A percentile compares a stretch with the other conserved stretches of the same genome.
These are phyloP conservation scores for Hybognathus amarus DNA, from an alignment of 2,797 vertebrate genomes.

Conservation along the genomic window DNA sequence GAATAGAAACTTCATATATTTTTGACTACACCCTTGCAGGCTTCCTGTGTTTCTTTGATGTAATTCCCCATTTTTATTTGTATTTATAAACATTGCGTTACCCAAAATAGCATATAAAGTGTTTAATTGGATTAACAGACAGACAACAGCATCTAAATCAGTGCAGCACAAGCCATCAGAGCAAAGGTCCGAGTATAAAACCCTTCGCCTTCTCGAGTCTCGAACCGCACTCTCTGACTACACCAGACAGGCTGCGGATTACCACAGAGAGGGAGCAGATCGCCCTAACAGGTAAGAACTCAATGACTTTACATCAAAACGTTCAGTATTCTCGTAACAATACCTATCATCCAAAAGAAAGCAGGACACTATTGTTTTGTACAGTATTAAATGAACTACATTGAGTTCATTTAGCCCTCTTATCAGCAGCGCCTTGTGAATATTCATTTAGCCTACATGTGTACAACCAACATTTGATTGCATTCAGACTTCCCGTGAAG, in stretches of 20 bases:
- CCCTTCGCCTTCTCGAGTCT: constrained; percentile 32
- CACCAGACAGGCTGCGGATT: constrained; percentile 48
- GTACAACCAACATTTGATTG: neutral
- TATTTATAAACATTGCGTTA: constrained; percentile 72
- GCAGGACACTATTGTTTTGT: neutral
- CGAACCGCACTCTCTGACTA: constrained; percentile 51
- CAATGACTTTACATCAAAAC: neutral
- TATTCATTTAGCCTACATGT: neutral
- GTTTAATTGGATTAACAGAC: constrained; percentile 75
- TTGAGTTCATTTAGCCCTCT: neutral
- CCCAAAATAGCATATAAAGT: constrained; percentile 69
- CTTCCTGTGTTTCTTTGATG: neutral
- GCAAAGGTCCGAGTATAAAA: constrained; percentile 71
- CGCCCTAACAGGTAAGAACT: constrained; percentile 47
- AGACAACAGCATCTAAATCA: constrained; percentile 62
- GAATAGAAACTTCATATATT: neutral
- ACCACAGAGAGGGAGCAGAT: constrained; percentile 10
- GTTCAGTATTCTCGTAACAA: neutral
- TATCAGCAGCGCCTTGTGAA: neutral
- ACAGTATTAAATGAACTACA: neutral
- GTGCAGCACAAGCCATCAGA: constrained; percentile 56
- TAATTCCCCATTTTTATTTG: constrained; percentile 51
- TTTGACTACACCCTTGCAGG: neutral
- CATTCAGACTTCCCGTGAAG: neutral
- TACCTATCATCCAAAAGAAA: neutral